Evolutionary conservation across 2,888 invertebrate genomes (phyloP).

Genomic region (Nematopogon swammerdamellus): DNA sequence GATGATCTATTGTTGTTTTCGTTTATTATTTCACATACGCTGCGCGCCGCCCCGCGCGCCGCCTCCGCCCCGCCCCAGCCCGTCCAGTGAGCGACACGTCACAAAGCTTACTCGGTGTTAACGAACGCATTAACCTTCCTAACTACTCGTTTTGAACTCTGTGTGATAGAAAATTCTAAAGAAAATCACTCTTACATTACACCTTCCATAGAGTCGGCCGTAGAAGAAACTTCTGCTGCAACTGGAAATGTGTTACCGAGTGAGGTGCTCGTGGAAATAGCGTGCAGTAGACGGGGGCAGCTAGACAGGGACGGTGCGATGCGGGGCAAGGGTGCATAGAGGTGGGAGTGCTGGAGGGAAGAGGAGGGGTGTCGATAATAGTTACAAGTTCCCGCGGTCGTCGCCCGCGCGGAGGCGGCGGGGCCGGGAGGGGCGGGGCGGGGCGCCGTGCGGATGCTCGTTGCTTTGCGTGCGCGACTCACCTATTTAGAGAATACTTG

Average conservation of each 20-base stretch:
- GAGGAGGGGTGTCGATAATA: conserved; percentile 33
- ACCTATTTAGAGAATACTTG: conserved; percentile 22
- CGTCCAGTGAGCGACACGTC: not conserved
- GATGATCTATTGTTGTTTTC: not conserved
- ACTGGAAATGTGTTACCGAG: too few relatives aligned
- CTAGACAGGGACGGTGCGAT: not conserved
- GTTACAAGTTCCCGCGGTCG: conserved; percentile 55
- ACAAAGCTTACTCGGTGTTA: not conserved
- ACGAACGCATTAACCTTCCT: not conserved
- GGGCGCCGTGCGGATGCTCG: too few relatives aligned
- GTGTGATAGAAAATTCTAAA: too few relatives aligned
- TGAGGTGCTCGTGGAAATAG: not conserved
- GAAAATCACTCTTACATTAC: too few relatives aligned
- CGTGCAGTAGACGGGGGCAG: not conserved
- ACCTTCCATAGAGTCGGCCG: too few relatives aligned
- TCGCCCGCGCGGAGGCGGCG: conserved; percentile 45
- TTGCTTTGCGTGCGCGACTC: conserved; percentile 40
- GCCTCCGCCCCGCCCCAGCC: too few relatives aligned
- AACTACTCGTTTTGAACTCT: not conserved
- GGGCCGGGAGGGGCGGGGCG: too few relatives aligned
- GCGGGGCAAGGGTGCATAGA: conserved; percentile 13
- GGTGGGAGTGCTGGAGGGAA: conserved; percentile 32
- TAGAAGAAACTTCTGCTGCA: too few relatives aligned
- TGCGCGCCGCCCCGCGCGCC: not conserved
- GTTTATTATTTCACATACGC: not conserved